Percentiles rank a stretch among this genome's conserved stretches.
These are phyloP conservation scores for Centropus unirufus DNA, from an alignment of 2,113 vertebrate genomes.

Conservation along the genomic window DNA sequence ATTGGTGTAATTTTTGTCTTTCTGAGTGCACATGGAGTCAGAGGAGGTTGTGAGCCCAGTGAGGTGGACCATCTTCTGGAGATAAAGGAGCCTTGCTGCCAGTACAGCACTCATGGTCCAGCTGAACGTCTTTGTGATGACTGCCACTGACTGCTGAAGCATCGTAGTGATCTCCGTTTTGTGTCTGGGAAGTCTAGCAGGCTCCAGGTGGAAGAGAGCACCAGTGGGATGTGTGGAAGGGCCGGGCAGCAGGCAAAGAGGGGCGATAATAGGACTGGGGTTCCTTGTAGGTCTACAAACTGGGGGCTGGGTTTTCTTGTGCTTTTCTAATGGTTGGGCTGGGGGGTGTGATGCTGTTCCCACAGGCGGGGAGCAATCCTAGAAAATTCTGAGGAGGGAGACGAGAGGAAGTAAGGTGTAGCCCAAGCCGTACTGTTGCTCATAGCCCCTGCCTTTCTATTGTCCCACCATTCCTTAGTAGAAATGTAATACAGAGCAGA, in stretches of 20 bases:
- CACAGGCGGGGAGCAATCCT: neutral
- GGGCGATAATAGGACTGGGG: neutral
- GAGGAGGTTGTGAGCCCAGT: neutral
- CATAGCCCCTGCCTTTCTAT: neutral
- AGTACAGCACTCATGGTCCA: fast-evolving
- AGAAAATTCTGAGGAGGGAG: neutral
- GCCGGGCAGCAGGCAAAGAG: neutral
- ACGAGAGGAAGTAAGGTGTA: neutral
- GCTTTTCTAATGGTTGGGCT: neutral
- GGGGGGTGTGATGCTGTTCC: neutral
- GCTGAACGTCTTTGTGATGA: neutral
- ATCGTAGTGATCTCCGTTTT: neutral
- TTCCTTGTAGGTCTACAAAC: neutral
- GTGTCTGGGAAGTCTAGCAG: neutral
- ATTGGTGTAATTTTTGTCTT: slow-evolving; percentile 45
- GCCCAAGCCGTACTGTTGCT: neutral
- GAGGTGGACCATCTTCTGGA: neutral
- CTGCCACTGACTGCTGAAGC: neutral
- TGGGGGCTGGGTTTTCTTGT: neutral
- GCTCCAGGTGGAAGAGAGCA: neutral
- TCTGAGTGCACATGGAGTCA: neutral
- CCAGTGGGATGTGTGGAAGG: neutral
- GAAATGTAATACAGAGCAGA: fast-evolving
- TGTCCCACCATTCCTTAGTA: neutral
- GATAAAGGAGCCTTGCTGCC: neutral